A percentile compares a stretch with the other conserved stretches of the same genome.
These are phyloP conservation scores for Harmothoe impar DNA, from an alignment of 2,888 invertebrate species.

Conservation along the genomic window DNA sequence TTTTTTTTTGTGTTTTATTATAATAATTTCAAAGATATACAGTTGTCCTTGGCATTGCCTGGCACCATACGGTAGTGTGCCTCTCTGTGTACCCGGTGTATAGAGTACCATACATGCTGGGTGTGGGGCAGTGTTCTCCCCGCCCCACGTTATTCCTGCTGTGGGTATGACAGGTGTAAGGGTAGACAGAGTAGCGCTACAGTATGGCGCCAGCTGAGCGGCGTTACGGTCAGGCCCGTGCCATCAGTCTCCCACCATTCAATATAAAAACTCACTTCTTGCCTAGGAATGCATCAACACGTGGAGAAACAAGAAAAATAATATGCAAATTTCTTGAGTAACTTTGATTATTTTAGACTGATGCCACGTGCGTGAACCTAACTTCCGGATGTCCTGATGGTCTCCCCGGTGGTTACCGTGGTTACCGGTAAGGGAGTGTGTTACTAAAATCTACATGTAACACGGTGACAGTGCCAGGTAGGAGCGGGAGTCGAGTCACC, in stretches of 20 bases:
- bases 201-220: too few species aligned
- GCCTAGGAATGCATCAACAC: slow-evolving; percentile 58
- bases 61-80: neutral
- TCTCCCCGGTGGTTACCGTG: neutral
- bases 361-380: slow-evolving; percentile 17
- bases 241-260: neutral
- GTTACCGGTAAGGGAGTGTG: too few species aligned
- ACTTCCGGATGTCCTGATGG: neutral
- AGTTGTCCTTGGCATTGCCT: neutral
- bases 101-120: neutral
- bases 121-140: too few species aligned
- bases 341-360: neutral
- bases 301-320: neutral
- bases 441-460: neutral
- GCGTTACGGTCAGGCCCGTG: neutral
- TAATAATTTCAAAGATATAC: slow-evolving; percentile 9
- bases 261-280: slow-evolving; percentile 50
- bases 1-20: neutral
- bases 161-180: too few species aligned
- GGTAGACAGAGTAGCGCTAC: too few species aligned
- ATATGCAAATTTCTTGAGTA: neutral
- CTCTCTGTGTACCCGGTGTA: neutral
- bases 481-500: neutral
- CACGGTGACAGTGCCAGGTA: neutral
- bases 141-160: too few species aligned